Evolutionary conservation across 2,797 vertebrate species (phyloP), one percentile per base, ranked within the genome.

Genomic region (Diplodus puntazzo): DNA sequence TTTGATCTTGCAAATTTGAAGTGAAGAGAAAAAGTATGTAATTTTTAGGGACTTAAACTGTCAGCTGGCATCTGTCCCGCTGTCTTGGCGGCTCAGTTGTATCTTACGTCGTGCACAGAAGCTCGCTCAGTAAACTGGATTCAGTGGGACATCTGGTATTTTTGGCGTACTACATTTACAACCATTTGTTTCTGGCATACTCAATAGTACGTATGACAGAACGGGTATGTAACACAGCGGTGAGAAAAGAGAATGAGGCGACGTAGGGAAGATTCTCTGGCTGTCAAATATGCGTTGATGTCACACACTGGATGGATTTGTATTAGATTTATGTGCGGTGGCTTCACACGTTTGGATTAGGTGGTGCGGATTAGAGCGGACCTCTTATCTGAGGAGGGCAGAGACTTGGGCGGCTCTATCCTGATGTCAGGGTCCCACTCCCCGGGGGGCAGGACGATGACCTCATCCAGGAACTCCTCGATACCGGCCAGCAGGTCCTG

Each of bases 381-480:
- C 98, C 98, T 98, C 94, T 99, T 99, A 88, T 99, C 98, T 0
- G 98, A 96, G 10, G 98, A 99, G 1, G 98, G 98, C 72, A 99
- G 94, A 50, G 96, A 95, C 91, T 99, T 99, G 30, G 98, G 98
- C 9, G 98, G 98, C 80, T 99, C 98, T 94, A 99, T 99, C 92
- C 98, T 95, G 91, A 99, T 99, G 23, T 97, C 94, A 11, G 98
- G 98, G 85, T 99, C 98, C 98, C 98, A 99, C 73, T 99, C 98
- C 7, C 98, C 98, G 0, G 98, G 98, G 0, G 98, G 98, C 57
- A 99, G 96, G 54, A 99, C 98, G 18, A 99, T 97, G 79, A 99
- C 98, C 92, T 99, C 98, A 69, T 99, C 98, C 86, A 99, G 92
- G 86, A 99, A 99, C 89, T 99, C 98, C 23, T 99, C 98, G 0